A percentile compares a stretch with the other conserved stretches of the same genome.
Conservation (phyloP, 1,140 invertebrate genomes). For the Phocides pigmalion region DNA sequence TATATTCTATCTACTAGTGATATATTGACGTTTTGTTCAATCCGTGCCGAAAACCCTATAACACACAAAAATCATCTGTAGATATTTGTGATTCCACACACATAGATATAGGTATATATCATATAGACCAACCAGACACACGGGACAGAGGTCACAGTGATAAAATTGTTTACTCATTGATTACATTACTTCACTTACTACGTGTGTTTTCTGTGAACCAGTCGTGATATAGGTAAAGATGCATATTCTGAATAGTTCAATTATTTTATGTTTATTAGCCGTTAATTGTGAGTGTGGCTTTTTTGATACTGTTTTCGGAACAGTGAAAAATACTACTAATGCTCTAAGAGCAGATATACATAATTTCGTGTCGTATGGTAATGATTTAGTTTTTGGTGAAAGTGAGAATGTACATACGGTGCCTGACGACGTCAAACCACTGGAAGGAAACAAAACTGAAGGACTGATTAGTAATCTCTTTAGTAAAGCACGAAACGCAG, state of each 20-base stretch:
- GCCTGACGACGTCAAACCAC: background rate
- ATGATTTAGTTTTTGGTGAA: conserved; percentile 30
- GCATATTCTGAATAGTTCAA: background rate
- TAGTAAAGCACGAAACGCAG: background rate
- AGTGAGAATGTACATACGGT: background rate
- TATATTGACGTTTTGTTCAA: no score
- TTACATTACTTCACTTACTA: no score
- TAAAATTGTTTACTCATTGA: no score
- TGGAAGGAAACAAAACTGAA: background rate
- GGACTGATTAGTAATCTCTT: conserved; percentile 1
- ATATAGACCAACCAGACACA: no score
- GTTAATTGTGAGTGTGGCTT: conserved; percentile 29
- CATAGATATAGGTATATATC: no score
- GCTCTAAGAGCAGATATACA: conserved; percentile 33
- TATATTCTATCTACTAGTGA: no score
- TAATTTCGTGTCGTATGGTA: conserved; percentile 24
- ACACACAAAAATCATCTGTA: no score
- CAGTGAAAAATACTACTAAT: conserved; percentile 33
- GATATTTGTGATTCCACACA: no score
- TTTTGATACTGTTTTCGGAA: conserved; percentile 23
- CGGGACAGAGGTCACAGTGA: no score
- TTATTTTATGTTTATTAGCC: conserved; percentile 3
- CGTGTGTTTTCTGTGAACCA: no score
- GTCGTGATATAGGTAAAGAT: background rate
- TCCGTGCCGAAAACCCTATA: no score